These are phyloP conservation scores for Ostrea edulis DNA, from an alignment of 1,140 invertebrate species.

Conservation along the genomic window DNA sequence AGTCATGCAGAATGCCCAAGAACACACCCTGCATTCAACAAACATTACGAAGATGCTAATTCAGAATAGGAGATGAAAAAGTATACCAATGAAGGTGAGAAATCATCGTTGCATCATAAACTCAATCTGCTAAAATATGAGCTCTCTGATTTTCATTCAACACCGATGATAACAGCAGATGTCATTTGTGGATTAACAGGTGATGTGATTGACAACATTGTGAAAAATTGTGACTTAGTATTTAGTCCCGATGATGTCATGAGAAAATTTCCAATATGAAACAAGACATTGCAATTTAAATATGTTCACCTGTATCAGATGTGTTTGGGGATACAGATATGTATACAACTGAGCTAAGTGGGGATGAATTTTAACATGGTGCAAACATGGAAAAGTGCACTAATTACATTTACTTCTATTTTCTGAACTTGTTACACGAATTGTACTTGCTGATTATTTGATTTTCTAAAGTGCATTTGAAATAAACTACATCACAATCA, in stretches of 20 bases:
- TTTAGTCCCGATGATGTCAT: slow-evolving; percentile 31
- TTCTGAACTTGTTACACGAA: slow-evolving; percentile 9
- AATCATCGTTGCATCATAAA: slow-evolving; percentile 12
- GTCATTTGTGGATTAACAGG: slow-evolving; percentile 22
- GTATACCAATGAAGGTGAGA: not conserved
- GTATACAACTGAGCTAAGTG: slow-evolving; percentile 8
- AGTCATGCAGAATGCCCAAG: slow-evolving; percentile 14
- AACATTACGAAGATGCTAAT: not conserved
- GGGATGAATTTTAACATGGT: slow-evolving; percentile 1
- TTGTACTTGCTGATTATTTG: slow-evolving; percentile 3
- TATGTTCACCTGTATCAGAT: slow-evolving; percentile 20
- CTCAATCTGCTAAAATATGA: slow-evolving; percentile 24
- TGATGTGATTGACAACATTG: slow-evolving; percentile 27
- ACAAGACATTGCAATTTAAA: slow-evolving; percentile 18
- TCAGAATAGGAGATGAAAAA: slow-evolving; percentile 10
- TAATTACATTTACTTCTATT: not conserved
- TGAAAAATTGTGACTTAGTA: slow-evolving; percentile 15
- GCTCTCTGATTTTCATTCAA: slow-evolving; percentile 20
- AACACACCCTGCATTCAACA: slow-evolving; percentile 29
- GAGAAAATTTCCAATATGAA: slow-evolving; percentile 14
- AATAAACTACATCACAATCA: too few relatives aligned
- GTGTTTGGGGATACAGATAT: slow-evolving; percentile 24
- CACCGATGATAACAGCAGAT: slow-evolving; percentile 22
- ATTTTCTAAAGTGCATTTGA: slow-evolving; percentile 1
- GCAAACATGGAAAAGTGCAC: slow-evolving; percentile 9